Evolutionary conservation across 2,797 vertebrate species (phyloP).

Genomic region (Monodelphis domestica): DNA sequence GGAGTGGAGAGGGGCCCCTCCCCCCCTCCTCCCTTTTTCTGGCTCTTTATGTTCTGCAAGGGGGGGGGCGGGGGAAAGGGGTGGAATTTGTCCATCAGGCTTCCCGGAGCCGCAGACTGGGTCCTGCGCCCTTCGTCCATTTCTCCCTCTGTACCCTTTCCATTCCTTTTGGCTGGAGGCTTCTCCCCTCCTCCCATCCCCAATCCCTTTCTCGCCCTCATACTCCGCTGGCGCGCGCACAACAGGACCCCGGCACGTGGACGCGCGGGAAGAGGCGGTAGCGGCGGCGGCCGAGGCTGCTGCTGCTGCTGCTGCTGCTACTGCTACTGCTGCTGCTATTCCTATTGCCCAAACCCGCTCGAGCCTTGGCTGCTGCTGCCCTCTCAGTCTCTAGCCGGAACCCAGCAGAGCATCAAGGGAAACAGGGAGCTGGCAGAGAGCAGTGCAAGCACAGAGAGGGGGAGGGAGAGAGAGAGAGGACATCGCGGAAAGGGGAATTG

Average conservation of each 20-base stretch:
- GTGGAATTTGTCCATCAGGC: slow-evolving; percentile 19
- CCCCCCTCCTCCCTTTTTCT: background rate
- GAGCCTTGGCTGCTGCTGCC: slow-evolving; percentile 39
- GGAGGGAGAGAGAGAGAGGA: slow-evolving; percentile 13
- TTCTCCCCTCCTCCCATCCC: slow-evolving; percentile 8
- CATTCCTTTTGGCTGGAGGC: background rate
- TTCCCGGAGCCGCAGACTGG: slow-evolving; percentile 42
- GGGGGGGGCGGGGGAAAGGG: background rate
- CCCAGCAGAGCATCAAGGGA: slow-evolving; percentile 5
- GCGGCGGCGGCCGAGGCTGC: slow-evolving; percentile 67
- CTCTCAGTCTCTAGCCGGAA: slow-evolving; percentile 56
- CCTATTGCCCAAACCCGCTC: slow-evolving; percentile 38
- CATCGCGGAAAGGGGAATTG: slow-evolving; percentile 3
- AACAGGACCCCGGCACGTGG: slow-evolving; percentile 78
- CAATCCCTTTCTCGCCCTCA: background rate
- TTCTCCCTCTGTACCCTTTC: background rate
- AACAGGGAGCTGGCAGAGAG: background rate
- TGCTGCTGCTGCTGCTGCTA: slow-evolving; percentile 63
- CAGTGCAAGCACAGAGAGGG: background rate
- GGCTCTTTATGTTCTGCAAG: slow-evolving; percentile 38
- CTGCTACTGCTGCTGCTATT: slow-evolving; percentile 61
- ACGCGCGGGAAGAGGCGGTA: slow-evolving; percentile 66
- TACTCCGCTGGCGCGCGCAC: slow-evolving; percentile 65
- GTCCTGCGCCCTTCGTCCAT: slow-evolving; percentile 41
- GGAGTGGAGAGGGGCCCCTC: slow-evolving; percentile 29